Evolutionary conservation across 2,113 vertebrate genomes (phyloP).

Genomic region (Rissa tridactyla): DNA sequence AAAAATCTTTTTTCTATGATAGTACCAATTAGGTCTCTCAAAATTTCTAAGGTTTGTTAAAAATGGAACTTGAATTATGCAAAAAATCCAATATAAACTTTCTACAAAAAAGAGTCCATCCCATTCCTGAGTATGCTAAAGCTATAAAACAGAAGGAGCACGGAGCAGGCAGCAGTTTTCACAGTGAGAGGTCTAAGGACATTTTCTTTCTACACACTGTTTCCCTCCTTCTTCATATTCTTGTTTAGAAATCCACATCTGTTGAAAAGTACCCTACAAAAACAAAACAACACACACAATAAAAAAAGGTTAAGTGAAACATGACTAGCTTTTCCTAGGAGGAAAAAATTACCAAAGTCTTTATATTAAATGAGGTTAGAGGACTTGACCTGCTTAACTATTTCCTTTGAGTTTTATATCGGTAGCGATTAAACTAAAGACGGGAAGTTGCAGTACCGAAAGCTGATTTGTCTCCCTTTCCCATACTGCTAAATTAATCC

Average conservation of each 20-base stretch:
- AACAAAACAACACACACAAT: neutral
- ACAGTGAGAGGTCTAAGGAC: conserved; percentile 80
- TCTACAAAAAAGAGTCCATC: conserved; percentile 78
- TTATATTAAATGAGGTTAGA: neutral
- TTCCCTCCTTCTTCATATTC: conserved; percentile 99
- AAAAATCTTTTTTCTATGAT: conserved; percentile 72
- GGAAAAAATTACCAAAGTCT: neutral
- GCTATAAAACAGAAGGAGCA: conserved; percentile 76
- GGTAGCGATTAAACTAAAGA: neutral
- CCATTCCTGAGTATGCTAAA: conserved; percentile 85
- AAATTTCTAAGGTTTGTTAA: conserved; percentile 59
- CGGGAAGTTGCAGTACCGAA: neutral
- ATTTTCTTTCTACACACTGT: conserved; percentile 98
- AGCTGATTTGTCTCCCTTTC: neutral
- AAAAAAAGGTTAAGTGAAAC: neutral
- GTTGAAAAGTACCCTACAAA: conserved; percentile 93
- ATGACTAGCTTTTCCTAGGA: neutral
- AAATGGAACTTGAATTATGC: conserved; percentile 69
- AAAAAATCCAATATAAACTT: conserved; percentile 73
- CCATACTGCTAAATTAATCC: neutral
- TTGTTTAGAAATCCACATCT: conserved; percentile 99
- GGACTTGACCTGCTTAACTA: neutral
- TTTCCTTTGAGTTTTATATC: neutral
- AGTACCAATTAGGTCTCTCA: conserved; percentile 70
- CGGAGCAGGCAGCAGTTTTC: conserved; percentile 48